Evolutionary conservation across 2,797 vertebrate genomes (phyloP).

Genomic region (Martes flavigula): DNA sequence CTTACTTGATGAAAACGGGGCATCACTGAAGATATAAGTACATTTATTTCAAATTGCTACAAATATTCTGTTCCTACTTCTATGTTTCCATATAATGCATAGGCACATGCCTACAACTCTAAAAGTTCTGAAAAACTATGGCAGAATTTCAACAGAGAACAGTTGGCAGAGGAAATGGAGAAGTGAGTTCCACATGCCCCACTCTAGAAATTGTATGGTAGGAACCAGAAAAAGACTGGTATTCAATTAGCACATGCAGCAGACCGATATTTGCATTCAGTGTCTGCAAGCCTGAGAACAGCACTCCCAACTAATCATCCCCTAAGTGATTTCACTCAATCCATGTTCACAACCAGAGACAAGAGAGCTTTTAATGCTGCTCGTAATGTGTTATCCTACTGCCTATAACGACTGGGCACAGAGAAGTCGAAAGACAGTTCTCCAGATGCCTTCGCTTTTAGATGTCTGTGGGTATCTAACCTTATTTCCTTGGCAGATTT

Average conservation of each 20-base stretch:
- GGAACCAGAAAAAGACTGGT: neutral
- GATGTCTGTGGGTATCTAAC: slow-evolving; percentile 11
- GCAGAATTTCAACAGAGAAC: slow-evolving; percentile 15
- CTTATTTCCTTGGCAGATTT: slow-evolving; percentile 24
- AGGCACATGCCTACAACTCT: neutral
- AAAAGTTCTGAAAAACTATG: neutral
- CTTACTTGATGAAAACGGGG: neutral
- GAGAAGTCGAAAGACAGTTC: neutral
- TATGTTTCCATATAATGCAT: neutral
- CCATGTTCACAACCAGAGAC: neutral
- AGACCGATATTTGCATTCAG: neutral
- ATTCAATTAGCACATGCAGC: neutral
- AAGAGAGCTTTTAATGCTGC: neutral
- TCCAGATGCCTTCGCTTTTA: neutral
- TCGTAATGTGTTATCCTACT: neutral
- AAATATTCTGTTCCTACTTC: neutral
- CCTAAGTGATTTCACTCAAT: neutral
- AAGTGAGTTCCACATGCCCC: neutral
- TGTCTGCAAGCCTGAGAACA: neutral
- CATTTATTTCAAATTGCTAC: neutral
- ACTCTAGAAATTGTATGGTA: neutral
- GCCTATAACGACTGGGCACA: neutral
- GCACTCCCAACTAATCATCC: neutral
- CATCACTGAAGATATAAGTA: neutral
- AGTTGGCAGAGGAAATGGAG: neutral